These are phyloP conservation scores for Bactericera cockerelli DNA, from an alignment of 1,140 invertebrate genomes.

Conservation along the genomic window DNA sequence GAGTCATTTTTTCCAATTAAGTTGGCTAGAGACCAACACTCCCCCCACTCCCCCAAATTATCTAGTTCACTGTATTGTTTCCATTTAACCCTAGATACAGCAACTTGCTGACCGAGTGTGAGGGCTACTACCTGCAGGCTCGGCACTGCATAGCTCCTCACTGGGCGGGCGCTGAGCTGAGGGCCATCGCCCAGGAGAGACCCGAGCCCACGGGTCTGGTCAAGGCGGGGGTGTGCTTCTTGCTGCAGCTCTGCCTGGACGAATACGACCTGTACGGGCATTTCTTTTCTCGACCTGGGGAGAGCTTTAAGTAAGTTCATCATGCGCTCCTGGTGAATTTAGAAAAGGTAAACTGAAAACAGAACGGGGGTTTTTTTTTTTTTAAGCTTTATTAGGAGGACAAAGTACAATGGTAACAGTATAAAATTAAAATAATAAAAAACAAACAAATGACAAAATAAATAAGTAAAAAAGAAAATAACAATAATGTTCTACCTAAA, in stretches of 20 bases:
- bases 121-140: not conserved
- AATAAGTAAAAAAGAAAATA: too few species aligned
- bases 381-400: too few species aligned
- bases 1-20: too few species aligned
- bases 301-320: slow-evolving; percentile 7
- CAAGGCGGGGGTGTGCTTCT: not conserved
- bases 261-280: slow-evolving; percentile 6
- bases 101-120: not conserved
- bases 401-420: too few species aligned
- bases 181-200: not conserved
- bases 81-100: not conserved
- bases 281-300: not conserved
- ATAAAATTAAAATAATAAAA: too few species aligned
- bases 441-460: too few species aligned
- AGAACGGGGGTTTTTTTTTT: too few species aligned
- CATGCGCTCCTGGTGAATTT: not conserved
- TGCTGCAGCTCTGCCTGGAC: slow-evolving; percentile 2
- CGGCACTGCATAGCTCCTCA: not conserved
- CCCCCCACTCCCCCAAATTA: too few species aligned
- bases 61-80: too few species aligned
- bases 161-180: not conserved
- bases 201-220: not conserved
- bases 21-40: too few species aligned
- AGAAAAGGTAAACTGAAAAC: too few species aligned
- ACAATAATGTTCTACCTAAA: too few species aligned